Evolutionary conservation across 2,888 invertebrate genomes (phyloP).

Genomic region (Diloba caeruleocephala): DNA sequence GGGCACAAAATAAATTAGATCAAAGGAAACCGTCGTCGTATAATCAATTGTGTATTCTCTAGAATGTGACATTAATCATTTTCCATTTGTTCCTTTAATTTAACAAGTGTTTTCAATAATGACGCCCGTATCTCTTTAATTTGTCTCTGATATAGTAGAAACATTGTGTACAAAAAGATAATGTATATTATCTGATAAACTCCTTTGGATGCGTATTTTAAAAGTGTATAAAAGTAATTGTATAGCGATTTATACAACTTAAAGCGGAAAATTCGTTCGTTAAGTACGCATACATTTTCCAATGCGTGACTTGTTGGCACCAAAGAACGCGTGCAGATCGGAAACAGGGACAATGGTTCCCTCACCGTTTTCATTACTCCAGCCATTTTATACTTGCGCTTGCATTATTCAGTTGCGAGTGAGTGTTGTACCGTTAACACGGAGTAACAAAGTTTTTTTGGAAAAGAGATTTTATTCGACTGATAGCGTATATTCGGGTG

Average conservation of each 20-base stretch:
- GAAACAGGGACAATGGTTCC: constrained; percentile 11
- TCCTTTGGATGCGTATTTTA: not conserved
- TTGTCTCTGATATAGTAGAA: constrained; percentile 7
- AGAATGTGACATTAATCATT: not conserved
- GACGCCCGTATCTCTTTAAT: constrained; percentile 5
- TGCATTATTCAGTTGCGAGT: constrained; percentile 8
- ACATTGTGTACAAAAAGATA: constrained; percentile 3
- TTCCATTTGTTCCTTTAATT: constrained; percentile 8
- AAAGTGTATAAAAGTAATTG: not conserved
- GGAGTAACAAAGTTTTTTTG: not conserved
- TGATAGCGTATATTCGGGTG: constrained; percentile 5
- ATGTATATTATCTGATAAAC: constrained; percentile 1
- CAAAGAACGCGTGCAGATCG: not conserved
- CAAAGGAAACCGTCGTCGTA: not conserved
- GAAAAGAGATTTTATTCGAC: not conserved
- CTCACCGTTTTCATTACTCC: constrained; percentile 16
- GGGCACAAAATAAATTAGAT: not conserved
- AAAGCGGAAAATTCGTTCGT: constrained; percentile 5
- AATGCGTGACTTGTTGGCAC: constrained; percentile 14
- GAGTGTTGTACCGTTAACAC: constrained; percentile 2
- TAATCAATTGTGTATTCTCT: constrained; percentile 1
- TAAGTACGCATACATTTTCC: constrained; percentile 1
- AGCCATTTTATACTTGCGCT: constrained; percentile 1
- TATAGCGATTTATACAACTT: too few species aligned
- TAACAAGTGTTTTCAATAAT: constrained; percentile 17